These are phyloP conservation scores for Catamblyrhynchus diadema DNA, from an alignment of 2,797 vertebrate species.

Conservation along the genomic window DNA sequence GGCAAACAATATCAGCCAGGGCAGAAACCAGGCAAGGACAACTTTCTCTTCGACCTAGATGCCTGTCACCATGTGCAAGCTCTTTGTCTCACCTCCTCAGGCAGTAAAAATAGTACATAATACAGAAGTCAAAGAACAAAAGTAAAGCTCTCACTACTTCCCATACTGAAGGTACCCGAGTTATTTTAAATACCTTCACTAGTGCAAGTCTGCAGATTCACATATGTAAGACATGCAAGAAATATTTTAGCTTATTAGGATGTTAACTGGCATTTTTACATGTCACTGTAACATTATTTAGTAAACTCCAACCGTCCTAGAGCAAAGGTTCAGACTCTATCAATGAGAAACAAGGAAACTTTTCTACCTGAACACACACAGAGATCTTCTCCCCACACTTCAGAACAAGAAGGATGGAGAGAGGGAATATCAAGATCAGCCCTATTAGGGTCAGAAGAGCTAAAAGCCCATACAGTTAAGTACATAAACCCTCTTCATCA, in stretches of 20 bases:
- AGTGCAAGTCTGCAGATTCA: background rate
- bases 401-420: fast-evolving
- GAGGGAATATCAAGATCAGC: fast-evolving
- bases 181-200: background rate
- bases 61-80: fast-evolving
- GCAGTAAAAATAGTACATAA: background rate
- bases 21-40: background rate
- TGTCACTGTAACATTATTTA: fast-evolving
- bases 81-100: background rate
- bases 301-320: fast-evolving
- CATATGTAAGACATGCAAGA: fast-evolving
- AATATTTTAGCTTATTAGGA: background rate
- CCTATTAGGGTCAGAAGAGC: background rate
- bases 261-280: too few relatives aligned
- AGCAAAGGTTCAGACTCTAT: background rate
- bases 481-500: background rate
- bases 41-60: background rate
- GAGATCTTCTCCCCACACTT: background rate
- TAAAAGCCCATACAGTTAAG: background rate
- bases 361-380: fast-evolving
- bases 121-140: background rate
- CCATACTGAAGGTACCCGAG: fast-evolving
- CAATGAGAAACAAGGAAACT: background rate
- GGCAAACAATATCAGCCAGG: background rate
- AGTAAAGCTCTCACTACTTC: background rate